Conservation (phyloP, 2,888 invertebrate species). For the Brachylomia viminalis region DNA sequence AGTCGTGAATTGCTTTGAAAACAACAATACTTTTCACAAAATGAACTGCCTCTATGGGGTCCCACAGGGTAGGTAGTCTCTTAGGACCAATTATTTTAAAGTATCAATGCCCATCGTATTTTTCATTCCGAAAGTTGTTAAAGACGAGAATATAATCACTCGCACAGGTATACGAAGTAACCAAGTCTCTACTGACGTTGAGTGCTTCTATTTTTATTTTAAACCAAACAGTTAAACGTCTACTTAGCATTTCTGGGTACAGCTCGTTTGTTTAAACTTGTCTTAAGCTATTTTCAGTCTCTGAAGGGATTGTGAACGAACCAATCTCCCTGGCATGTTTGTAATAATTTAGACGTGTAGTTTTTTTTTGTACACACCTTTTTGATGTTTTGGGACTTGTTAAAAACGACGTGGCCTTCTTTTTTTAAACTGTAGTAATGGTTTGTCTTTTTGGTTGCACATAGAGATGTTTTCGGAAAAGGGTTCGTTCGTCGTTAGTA, state of each 20-base stretch:
- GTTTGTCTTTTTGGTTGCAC: slow-evolving; percentile 33
- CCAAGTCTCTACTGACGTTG: slow-evolving; percentile 62
- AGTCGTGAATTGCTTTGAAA: background rate
- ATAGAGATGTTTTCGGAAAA: slow-evolving; percentile 44
- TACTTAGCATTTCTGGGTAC: slow-evolving; percentile 84
- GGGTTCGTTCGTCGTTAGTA: slow-evolving; percentile 46
- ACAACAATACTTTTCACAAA: background rate
- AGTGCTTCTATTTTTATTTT: slow-evolving; percentile 86
- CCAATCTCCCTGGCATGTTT: slow-evolving; percentile 65
- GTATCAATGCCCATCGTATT: background rate
- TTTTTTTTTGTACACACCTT: slow-evolving; percentile 59
- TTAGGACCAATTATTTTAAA: background rate
- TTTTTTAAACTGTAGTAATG: slow-evolving; percentile 45
- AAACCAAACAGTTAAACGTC: slow-evolving; percentile 82
- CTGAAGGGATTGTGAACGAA: slow-evolving; percentile 74
- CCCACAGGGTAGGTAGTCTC: background rate
- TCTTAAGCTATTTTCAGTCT: slow-evolving; percentile 84
- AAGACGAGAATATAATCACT: slow-evolving; percentile 35
- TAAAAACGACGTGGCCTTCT: slow-evolving; percentile 40
- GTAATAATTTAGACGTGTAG: slow-evolving; percentile 62
- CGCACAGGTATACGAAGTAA: slow-evolving; percentile 54
- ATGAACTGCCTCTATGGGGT: background rate
- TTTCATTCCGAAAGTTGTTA: background rate
- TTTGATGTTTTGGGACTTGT: slow-evolving; percentile 64
- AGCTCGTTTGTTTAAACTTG: slow-evolving; percentile 69